A percentile compares a stretch with the other conserved stretches of the same genome.
Evolutionary conservation across 1,140 invertebrate genomes (phyloP).

Genomic region (Tetramorium simillimum): DNA sequence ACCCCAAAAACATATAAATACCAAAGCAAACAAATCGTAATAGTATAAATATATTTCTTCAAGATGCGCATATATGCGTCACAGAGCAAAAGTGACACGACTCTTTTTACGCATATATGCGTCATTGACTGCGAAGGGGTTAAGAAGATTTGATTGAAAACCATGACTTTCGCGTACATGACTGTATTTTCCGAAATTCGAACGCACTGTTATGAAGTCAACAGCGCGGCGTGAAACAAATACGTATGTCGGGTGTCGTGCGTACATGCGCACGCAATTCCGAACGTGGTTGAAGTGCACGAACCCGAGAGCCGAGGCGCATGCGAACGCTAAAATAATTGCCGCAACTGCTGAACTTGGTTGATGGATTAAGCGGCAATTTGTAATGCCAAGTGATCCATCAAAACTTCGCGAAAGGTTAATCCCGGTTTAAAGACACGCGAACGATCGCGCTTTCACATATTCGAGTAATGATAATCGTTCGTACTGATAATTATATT

Average conservation of each 20-base stretch:
- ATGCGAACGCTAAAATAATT: conserved; percentile 45
- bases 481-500: conserved; percentile 23
- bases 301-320: not conserved
- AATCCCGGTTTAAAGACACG: conserved; percentile 53
- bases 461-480: conserved; percentile 17
- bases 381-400: conserved; percentile 59
- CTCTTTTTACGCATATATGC: no score
- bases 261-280: conserved; percentile 30
- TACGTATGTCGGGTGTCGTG: not conserved
- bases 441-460: conserved; percentile 45
- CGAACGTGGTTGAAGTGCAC: not conserved
- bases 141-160: not conserved
- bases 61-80: no score
- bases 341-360: conserved; percentile 51
- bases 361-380: conserved; percentile 61
- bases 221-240: not conserved
- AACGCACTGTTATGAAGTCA: not conserved
- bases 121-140: no score
- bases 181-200: not conserved
- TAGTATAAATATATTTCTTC: no score
- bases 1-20: no score
- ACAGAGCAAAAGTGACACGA: no score
- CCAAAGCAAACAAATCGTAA: no score
- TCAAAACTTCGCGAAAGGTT: conserved; percentile 60
- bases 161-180: not conserved